Conservation (phyloP, 2,113 vertebrate species). For the Hippocampus zosterae region DNA sequence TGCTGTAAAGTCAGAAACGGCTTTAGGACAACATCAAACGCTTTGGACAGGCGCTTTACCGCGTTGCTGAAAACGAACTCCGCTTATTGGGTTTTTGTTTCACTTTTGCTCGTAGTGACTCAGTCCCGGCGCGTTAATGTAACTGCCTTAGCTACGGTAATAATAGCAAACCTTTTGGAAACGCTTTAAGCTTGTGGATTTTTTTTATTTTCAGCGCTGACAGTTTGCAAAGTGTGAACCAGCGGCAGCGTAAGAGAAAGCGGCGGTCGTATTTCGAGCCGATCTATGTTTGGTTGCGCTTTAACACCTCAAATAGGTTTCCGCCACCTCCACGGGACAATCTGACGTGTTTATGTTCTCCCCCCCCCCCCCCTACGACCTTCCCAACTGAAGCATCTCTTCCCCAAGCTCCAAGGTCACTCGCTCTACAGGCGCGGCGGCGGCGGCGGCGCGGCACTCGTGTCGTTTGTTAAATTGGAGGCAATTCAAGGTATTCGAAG, state of each 20-base stretch:
- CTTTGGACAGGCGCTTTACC: no score
- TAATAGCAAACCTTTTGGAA: no score
- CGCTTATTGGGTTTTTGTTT: neutral
- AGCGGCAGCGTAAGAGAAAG: conserved; percentile 8
- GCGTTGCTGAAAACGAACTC: no score
- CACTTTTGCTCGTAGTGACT: neutral
- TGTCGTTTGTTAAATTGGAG: conserved; percentile 6
- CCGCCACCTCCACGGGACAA: neutral
- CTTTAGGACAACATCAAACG: no score
- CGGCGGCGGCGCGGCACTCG: neutral
- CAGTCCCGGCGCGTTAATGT: neutral
- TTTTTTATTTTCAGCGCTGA: conserved; percentile 8
- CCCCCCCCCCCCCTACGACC: neutral
- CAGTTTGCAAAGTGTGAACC: conserved; percentile 30
- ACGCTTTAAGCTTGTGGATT: neutral
- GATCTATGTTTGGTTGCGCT: conserved; percentile 4
- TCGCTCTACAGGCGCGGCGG: neutral
- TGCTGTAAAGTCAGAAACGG: no score
- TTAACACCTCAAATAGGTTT: conserved; percentile 1
- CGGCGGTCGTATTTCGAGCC: conserved; percentile 22
- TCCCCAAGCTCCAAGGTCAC: neutral
- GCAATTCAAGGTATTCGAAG: conserved; percentile 4
- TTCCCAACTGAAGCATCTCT: neutral
- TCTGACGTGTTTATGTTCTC: neutral
- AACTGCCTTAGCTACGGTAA: no score